These are phyloP conservation scores for Irena cyanogastra DNA, from an alignment of 2,113 vertebrate species.

Conservation along the genomic window DNA sequence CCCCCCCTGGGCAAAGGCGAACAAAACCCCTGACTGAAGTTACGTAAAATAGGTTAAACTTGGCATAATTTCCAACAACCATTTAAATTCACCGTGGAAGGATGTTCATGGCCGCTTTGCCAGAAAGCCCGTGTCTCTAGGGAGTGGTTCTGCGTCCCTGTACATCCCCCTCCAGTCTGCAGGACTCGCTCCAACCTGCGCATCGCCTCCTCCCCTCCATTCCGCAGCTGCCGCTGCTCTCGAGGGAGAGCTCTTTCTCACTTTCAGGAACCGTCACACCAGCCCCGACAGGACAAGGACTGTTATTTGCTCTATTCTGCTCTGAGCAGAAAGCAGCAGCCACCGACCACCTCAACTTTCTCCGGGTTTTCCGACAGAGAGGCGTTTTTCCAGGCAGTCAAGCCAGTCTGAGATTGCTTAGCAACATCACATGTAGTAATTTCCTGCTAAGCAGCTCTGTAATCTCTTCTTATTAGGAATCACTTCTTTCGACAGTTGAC, in stretches of 20 bases:
- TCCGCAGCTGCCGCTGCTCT: not conserved
- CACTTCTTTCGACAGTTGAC: not conserved
- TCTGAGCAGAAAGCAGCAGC: not conserved
- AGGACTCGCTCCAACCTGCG: not conserved
- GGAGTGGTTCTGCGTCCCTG: not conserved
- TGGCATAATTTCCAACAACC: not conserved
- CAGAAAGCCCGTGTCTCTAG: fast-evolving
- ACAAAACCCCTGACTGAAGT: not conserved
- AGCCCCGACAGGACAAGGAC: not conserved
- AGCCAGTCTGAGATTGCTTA: slow-evolving; percentile 35
- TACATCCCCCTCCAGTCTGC: not conserved
- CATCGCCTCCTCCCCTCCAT: not conserved
- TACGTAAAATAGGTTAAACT: not conserved
- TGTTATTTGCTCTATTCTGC: not conserved
- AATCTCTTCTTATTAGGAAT: not conserved
- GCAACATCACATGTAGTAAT: slow-evolving; percentile 28
- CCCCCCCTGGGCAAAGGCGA: not conserved
- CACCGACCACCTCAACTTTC: not conserved
- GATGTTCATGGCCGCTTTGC: not conserved
- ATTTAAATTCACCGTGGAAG: not conserved
- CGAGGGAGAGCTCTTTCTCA: not conserved
- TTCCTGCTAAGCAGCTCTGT: slow-evolving; percentile 23
- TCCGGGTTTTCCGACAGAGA: not conserved
- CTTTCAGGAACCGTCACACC: not conserved
- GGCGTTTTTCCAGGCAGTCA: not conserved